phyloP scores from a whole-genome alignment of 2,113 vertebrate species.

The Mugil cephalus region DNA sequence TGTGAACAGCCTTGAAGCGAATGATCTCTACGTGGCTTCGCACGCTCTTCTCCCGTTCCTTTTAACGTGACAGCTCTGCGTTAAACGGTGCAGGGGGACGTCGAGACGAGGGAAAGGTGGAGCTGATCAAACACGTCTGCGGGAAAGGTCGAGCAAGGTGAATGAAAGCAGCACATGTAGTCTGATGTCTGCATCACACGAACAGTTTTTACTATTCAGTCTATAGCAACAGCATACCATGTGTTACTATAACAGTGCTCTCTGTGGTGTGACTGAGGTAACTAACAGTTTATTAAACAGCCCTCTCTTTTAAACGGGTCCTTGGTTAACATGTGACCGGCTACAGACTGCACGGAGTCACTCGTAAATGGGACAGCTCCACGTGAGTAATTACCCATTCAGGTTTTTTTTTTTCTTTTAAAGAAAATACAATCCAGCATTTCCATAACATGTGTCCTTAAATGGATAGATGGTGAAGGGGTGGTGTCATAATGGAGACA shows the following conservation, averaged over 20 bases:
- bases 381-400: conserved; percentile 2
- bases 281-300: too few species aligned
- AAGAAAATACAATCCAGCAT: neutral
- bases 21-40: conserved; percentile 31
- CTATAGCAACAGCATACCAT: neutral
- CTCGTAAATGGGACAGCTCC: neutral
- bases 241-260: too few species aligned
- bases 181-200: neutral
- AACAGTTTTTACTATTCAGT: neutral
- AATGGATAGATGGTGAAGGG: neutral
- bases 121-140: conserved; percentile 33
- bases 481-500: conserved; percentile 22
- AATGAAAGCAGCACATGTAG: neutral
- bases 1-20: conserved; percentile 57
- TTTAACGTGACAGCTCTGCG: conserved; percentile 4
- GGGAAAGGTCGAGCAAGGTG: conserved; percentile 49
- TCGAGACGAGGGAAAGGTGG: conserved; percentile 8
- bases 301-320: neutral
- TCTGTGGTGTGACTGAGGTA: too few species aligned
- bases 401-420: neutral
- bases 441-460: neutral
- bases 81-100: conserved; percentile 3
- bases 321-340: conserved; percentile 19
- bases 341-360: conserved; percentile 2
- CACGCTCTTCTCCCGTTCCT: neutral